Evolutionary conservation across 2,113 vertebrate genomes (phyloP).

Genomic region (Brachyhypopomus occidentalis): DNA sequence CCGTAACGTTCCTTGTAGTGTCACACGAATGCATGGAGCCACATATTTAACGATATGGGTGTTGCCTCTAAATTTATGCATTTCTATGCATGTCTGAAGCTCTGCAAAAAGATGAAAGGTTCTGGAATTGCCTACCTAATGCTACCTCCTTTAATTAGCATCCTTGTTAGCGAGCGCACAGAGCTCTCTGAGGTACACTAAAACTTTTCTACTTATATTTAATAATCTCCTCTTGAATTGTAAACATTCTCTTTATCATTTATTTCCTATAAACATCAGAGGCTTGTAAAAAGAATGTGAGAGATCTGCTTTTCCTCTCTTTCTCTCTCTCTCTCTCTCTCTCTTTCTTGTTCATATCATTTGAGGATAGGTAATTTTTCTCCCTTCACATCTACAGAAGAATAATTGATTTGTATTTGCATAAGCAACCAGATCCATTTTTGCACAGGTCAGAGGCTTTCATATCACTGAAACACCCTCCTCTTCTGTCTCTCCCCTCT

Average conservation of each 20-base stretch:
- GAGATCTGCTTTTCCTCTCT: background rate
- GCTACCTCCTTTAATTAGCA: constrained; percentile 39
- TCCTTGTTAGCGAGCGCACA: constrained; percentile 28
- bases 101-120: constrained; percentile 26
- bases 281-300: constrained; percentile 32
- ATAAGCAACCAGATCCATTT: constrained; percentile 33
- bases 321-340: background rate
- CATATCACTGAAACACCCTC: constrained; percentile 28
- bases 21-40: constrained; percentile 3
- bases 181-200: constrained; percentile 24
- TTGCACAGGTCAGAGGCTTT: constrained; percentile 26
- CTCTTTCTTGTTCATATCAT: constrained; percentile 25
- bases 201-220: constrained; percentile 44
- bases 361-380: constrained; percentile 14
- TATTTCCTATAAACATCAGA: constrained; percentile 32
- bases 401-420: constrained; percentile 45
- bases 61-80: constrained; percentile 17
- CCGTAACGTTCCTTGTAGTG: constrained; percentile 11
- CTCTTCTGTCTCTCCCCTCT: too few relatives aligned
- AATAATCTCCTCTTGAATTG: constrained; percentile 39
- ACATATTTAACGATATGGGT: constrained; percentile 28
- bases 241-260: constrained; percentile 37
- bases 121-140: constrained; percentile 32
- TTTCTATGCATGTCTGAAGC: background rate
- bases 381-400: constrained; percentile 19